Conservation (phyloP, 2,797 vertebrate genomes). For the Choloepus didactylus region DNA sequence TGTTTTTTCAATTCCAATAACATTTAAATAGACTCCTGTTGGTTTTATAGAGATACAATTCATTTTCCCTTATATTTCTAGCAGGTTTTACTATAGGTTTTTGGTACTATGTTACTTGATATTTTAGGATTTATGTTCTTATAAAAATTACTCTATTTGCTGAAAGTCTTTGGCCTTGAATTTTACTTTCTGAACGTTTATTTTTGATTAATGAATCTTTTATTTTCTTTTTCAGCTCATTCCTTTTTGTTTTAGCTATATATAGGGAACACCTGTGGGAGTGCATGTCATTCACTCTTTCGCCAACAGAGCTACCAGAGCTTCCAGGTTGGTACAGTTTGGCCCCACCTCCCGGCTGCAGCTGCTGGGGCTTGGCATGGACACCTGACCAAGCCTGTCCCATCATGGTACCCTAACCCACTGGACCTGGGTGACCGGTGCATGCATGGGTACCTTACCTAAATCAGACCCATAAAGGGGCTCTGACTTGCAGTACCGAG, state of each 20-base stretch:
- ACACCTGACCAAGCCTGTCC: not conserved
- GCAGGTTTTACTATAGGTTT: conserved; percentile 48
- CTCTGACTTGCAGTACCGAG: not conserved
- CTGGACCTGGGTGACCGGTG: not conserved
- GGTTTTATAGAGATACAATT: conserved; percentile 69
- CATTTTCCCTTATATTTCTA: conserved; percentile 59
- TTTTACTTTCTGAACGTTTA: conserved; percentile 45
- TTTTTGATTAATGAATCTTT: conserved; percentile 1
- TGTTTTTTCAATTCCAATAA: conserved; percentile 75
- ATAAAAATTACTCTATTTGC: conserved; percentile 42
- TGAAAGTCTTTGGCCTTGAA: conserved; percentile 49
- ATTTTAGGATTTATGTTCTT: conserved; percentile 15
- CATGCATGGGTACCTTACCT: not conserved
- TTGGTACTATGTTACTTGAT: conserved; percentile 24
- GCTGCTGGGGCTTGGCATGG: not conserved
- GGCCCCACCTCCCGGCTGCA: not conserved
- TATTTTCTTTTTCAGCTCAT: conserved; percentile 11
- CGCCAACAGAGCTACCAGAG: not conserved
- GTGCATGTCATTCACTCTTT: not conserved
- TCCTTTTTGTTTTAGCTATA: not conserved
- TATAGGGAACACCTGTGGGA: not conserved
- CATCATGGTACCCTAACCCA: not conserved
- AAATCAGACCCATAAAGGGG: not conserved
- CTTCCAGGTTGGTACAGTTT: not conserved
- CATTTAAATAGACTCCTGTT: conserved; percentile 71